These are phyloP conservation scores for Lasioglossum zephyrum DNA, from an alignment of 2,888 invertebrate genomes.

Conservation along the genomic window DNA sequence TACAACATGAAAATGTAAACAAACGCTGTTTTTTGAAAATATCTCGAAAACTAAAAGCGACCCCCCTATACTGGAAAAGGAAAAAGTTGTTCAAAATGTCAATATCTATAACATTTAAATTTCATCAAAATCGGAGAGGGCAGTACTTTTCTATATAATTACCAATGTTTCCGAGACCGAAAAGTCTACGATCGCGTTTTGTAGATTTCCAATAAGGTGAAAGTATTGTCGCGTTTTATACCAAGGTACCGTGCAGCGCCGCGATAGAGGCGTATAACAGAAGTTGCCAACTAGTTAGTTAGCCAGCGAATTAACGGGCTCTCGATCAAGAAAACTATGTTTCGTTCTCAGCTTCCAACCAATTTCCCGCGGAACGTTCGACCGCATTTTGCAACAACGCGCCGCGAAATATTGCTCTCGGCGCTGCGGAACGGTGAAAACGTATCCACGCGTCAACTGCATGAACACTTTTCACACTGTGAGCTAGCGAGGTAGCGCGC, in stretches of 20 bases:
- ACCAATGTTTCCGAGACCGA: background rate
- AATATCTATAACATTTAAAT: no score
- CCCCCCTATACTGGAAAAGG: no score
- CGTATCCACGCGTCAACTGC: constrained; percentile 16
- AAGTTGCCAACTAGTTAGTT: background rate
- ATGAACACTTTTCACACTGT: constrained; percentile 31
- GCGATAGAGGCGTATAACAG: background rate
- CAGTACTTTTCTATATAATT: no score
- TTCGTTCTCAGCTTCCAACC: constrained; percentile 14
- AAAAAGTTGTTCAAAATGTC: no score
- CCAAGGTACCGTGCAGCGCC: background rate
- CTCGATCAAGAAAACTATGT: constrained; percentile 51
- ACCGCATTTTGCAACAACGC: constrained; percentile 18
- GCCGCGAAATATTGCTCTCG: constrained; percentile 15
- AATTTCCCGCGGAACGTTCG: constrained; percentile 38
- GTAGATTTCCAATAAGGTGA: background rate
- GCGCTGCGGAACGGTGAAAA: background rate
- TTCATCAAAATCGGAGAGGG: no score
- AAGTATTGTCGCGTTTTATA: background rate
- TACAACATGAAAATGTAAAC: no score
- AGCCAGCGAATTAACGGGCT: constrained; percentile 14
- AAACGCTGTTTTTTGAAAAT: no score
- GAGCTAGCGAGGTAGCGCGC: background rate
- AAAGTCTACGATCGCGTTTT: background rate
- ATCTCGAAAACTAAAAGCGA: no score